phyloP scores from a whole-genome alignment of 1,140 invertebrate genomes.

The Drosophila kepulauana region DNA sequence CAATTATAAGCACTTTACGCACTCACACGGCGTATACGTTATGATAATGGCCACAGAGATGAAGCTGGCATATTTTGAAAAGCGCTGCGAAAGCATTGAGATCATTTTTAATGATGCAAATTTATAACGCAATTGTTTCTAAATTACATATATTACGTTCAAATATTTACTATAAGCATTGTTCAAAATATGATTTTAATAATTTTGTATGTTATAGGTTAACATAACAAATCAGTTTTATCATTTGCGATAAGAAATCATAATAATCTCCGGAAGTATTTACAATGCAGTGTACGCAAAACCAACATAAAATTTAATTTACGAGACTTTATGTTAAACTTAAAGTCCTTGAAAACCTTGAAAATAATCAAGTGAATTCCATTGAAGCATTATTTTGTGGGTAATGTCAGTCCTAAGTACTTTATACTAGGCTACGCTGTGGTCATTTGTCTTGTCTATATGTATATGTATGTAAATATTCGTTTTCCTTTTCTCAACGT shows the following conservation, averaged over 20 bases:
- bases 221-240: background rate
- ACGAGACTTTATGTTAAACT: background rate
- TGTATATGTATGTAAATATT: constrained; percentile 8
- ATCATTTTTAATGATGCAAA: background rate
- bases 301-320: background rate
- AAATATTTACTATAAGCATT: too few relatives aligned
- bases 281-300: background rate
- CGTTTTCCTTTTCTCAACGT: constrained; percentile 29
- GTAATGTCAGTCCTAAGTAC: constrained; percentile 7
- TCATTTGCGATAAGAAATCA: background rate
- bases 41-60: constrained; percentile 25
- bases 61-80: background rate
- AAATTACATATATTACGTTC: too few relatives aligned
- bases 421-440: constrained; percentile 4
- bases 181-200: too few relatives aligned
- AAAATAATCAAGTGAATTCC: constrained; percentile 15
- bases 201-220: too few relatives aligned
- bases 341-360: background rate
- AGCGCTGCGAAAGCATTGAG: background rate
- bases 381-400: background rate
- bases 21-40: constrained; percentile 43
- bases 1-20: constrained; percentile 55
- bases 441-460: constrained; percentile 4
- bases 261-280: too few relatives aligned
- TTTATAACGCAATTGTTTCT: background rate